phyloP scores from a whole-genome alignment of 2,113 vertebrate genomes.

The Trematomus loennbergii region DNA sequence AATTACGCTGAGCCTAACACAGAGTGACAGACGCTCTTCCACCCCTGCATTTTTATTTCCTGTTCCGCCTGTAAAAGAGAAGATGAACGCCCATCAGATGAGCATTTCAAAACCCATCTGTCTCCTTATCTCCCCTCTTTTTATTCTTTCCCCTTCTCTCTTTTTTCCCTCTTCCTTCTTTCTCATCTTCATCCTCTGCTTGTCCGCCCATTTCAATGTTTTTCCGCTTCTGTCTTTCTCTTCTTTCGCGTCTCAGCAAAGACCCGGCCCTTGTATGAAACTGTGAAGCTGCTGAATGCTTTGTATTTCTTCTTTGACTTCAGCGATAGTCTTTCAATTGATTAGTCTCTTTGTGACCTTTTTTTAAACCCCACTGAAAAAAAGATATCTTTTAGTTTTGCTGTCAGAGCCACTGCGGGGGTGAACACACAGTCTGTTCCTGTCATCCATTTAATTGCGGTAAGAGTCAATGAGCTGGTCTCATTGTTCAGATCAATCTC shows the following conservation, averaged over 20 bases:
- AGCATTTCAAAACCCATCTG: conserved; percentile 61
- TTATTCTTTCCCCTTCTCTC: conserved; percentile 24
- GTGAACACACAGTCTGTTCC: conserved; percentile 34
- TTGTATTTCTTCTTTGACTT: conserved; percentile 8
- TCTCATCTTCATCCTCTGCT: conserved; percentile 41
- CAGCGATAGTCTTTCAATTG: conserved; percentile 1
- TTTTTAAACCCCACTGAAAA: neutral
- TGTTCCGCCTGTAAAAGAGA: conserved; percentile 44
- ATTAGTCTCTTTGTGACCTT: conserved; percentile 32
- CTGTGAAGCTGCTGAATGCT: conserved; percentile 9
- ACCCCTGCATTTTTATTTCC: conserved; percentile 63
- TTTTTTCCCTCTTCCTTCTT: conserved; percentile 35
- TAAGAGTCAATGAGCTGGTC: conserved; percentile 73
- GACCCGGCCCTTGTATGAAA: conserved; percentile 1
- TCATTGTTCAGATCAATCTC: conserved; percentile 63
- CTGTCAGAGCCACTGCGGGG: conserved; percentile 24
- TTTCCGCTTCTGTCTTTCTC: conserved; percentile 14
- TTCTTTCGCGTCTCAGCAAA: conserved; percentile 18
- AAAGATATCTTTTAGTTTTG: conserved; percentile 29
- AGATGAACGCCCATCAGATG: conserved; percentile 57
- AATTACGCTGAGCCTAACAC: conserved; percentile 82
- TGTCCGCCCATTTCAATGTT: conserved; percentile 14
- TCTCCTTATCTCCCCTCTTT: conserved; percentile 44
- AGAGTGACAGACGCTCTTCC: conserved; percentile 75
- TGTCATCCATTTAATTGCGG: conserved; percentile 29